Conservation (phyloP, 2,113 vertebrate species). For the Stegostoma tigrinum region DNA sequence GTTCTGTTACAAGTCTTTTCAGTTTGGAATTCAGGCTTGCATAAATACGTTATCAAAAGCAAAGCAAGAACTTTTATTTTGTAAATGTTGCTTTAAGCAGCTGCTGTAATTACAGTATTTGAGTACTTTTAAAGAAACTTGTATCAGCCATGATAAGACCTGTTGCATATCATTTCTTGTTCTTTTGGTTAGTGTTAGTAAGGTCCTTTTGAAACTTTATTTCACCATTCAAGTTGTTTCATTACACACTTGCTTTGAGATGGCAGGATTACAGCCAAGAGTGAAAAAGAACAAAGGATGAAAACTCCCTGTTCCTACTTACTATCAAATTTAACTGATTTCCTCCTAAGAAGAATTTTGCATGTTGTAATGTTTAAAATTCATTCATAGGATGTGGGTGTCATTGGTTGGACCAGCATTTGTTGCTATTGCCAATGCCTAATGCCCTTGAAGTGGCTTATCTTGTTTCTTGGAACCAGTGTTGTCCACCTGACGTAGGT, state of each 20-base stretch:
- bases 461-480: too few species aligned
- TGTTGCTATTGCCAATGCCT: too few species aligned
- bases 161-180: background rate
- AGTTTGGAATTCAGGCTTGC: background rate
- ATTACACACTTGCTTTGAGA: background rate
- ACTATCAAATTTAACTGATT: background rate
- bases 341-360: background rate
- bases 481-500: too few species aligned
- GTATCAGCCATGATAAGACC: background rate
- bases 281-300: background rate
- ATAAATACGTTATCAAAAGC: background rate
- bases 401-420: too few species aligned
- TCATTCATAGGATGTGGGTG: too few species aligned
- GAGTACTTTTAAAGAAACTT: background rate
- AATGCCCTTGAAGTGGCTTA: too few species aligned
- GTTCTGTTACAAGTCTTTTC: background rate
- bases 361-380: background rate
- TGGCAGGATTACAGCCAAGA: background rate
- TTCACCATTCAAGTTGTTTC: background rate
- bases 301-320: background rate
- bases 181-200: background rate
- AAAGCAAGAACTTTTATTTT: background rate
- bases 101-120: background rate
- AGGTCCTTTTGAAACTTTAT: background rate
- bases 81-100: background rate